phyloP scores from a whole-genome alignment of 2,113 vertebrate genomes.

The Hydrochoerus hydrochaeris region DNA sequence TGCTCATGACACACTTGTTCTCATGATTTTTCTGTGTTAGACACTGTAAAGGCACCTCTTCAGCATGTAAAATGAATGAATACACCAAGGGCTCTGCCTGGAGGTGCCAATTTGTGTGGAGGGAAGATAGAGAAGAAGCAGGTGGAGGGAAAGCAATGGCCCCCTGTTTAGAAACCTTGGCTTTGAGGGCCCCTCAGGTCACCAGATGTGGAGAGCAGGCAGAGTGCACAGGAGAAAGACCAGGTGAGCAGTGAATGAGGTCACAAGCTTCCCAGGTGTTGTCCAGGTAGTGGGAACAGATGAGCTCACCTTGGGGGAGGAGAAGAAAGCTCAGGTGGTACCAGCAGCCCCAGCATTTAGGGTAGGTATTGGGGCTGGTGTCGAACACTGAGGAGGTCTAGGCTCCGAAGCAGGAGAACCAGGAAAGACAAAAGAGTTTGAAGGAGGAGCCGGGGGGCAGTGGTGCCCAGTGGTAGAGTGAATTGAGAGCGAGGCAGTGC shows the following conservation, averaged over 20 bases:
- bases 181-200: not conserved
- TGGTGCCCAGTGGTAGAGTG: not conserved
- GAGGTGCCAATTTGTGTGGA: rapidly evolving
- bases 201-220: not conserved
- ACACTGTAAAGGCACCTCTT: not conserved
- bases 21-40: not conserved
- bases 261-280: not conserved
- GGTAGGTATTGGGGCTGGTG: not conserved
- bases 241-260: not conserved
- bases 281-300: not conserved
- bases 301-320: not conserved
- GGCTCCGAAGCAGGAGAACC: not conserved
- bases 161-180: not conserved
- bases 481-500: too few relatives aligned
- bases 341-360: not conserved
- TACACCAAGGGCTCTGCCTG: not conserved
- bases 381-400: not conserved
- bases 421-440: not conserved
- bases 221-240: not conserved
- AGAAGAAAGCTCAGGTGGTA: not conserved
- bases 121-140: conserved; percentile 4
- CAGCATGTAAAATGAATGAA: not conserved
- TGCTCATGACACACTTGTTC: not conserved
- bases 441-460: not conserved
- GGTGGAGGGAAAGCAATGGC: not conserved